A percentile compares a stretch with the other conserved stretches of the same genome.
Conservation (phyloP, 2,888 invertebrate genomes). For the Tetragonula carbonaria region DNA sequence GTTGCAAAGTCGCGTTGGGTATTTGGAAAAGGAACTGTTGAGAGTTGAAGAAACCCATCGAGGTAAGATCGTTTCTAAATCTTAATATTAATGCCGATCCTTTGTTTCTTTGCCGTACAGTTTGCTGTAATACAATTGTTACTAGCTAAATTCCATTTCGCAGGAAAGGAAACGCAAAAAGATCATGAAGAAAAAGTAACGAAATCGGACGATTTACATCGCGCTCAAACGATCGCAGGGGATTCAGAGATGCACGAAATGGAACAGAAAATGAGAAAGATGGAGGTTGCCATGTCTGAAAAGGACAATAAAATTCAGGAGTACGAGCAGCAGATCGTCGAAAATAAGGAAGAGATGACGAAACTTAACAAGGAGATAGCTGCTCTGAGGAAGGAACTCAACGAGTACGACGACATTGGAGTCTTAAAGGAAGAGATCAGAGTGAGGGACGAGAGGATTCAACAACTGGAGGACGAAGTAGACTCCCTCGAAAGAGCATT, state of each 20-base stretch:
- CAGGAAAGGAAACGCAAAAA: slow-evolving; percentile 30
- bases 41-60: slow-evolving; percentile 38
- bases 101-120: neutral
- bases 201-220: slow-evolving; percentile 13
- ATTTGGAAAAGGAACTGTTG: slow-evolving; percentile 65
- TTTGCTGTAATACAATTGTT: neutral
- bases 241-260: slow-evolving; percentile 25
- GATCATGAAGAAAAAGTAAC: slow-evolving; percentile 32
- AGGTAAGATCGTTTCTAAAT: slow-evolving; percentile 37
- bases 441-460: slow-evolving; percentile 74
- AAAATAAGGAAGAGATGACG: slow-evolving; percentile 71
- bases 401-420: slow-evolving; percentile 74
- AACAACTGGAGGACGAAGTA: slow-evolving; percentile 77
- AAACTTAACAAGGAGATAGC: slow-evolving; percentile 67
- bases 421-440: slow-evolving; percentile 77
- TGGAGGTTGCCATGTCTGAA: slow-evolving; percentile 74
- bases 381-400: slow-evolving; percentile 72
- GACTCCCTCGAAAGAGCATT: slow-evolving; percentile 79
- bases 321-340: slow-evolving; percentile 72
- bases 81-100: neutral
- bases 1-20: slow-evolving; percentile 67
- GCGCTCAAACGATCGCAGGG: neutral
- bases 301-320: slow-evolving; percentile 75
- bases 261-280: slow-evolving; percentile 74
- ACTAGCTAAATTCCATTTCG: neutral